A percentile compares a stretch with the other conserved stretches of the same genome.
Evolutionary conservation across 2,113 vertebrate species (phyloP).

Genomic region (Eretmochelys imbricata): DNA sequence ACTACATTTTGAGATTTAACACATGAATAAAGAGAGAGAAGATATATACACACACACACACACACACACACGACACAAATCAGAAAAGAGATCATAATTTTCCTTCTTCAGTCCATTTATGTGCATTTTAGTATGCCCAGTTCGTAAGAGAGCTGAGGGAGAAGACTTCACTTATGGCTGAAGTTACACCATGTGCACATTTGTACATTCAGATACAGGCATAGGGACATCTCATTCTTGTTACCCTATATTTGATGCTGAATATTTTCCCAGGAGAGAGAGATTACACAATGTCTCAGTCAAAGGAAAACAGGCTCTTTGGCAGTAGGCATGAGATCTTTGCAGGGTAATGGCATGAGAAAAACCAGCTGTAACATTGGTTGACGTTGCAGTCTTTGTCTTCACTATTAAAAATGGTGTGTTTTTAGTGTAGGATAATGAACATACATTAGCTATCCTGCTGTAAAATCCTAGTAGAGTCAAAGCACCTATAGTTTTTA

Average conservation of each 20-base stretch:
- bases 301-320: not conserved
- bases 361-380: not conserved
- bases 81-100: not conserved
- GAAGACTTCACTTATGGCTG: not conserved
- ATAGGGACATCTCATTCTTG: not conserved
- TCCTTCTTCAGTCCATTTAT: not conserved
- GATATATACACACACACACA: not conserved
- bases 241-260: not conserved
- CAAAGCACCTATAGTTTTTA: not conserved
- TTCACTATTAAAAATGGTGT: not conserved
- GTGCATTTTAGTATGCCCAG: not conserved
- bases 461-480: not conserved
- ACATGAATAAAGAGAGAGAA: not conserved
- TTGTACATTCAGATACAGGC: not conserved
- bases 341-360: not conserved
- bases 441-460: not conserved
- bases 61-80: not conserved
- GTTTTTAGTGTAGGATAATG: not conserved
- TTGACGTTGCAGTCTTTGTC: not conserved
- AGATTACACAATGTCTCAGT: not conserved
- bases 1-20: slow-evolving; percentile 31
- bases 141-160: not conserved
- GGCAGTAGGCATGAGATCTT: not conserved
- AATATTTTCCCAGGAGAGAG: not conserved
- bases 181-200: not conserved